phyloP scores from a whole-genome alignment of 2,888 invertebrate genomes.

The Apocheima hispidaria region DNA sequence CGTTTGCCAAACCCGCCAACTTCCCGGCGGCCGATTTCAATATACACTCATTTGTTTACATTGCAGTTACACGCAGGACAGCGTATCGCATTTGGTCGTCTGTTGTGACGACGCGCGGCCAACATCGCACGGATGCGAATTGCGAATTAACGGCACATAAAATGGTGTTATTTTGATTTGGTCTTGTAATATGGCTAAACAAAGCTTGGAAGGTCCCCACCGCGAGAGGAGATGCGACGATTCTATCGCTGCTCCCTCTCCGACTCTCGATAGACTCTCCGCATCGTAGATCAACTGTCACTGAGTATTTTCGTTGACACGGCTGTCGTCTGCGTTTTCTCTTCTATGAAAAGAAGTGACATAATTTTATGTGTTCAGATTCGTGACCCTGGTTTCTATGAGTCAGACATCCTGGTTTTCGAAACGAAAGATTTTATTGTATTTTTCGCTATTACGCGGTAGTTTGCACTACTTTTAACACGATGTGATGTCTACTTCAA shows the following conservation, averaged over 20 bases:
- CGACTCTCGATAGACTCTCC: conserved; percentile 17
- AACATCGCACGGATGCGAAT: conserved; percentile 53
- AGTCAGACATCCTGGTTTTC: conserved; percentile 43
- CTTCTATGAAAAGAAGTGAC: conserved; percentile 48
- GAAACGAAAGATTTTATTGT: conserved; percentile 31
- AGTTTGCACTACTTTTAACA: conserved; percentile 21
- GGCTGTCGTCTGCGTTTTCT: conserved; percentile 47
- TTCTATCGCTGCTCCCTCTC: not conserved
- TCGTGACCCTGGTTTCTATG: conserved; percentile 35
- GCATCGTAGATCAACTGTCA: not conserved
- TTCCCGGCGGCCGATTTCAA: conserved; percentile 53
- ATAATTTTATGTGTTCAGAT: conserved; percentile 45
- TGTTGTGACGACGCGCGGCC: conserved; percentile 47
- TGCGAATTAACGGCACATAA: conserved; percentile 60
- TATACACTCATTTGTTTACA: conserved; percentile 59
- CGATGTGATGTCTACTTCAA: conserved; percentile 29
- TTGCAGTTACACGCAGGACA: conserved; percentile 49
- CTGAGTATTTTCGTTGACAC: conserved; percentile 52
- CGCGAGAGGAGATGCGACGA: not conserved
- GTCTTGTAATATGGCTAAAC: conserved; percentile 57
- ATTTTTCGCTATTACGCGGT: conserved; percentile 23
- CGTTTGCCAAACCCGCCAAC: conserved; percentile 61
- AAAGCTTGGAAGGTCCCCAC: conserved; percentile 52
- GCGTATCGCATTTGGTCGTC: conserved; percentile 57
- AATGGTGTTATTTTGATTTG: conserved; percentile 66